phyloP scores from a whole-genome alignment of 2,797 vertebrate species.

The Ctenopoma multispine region DNA sequence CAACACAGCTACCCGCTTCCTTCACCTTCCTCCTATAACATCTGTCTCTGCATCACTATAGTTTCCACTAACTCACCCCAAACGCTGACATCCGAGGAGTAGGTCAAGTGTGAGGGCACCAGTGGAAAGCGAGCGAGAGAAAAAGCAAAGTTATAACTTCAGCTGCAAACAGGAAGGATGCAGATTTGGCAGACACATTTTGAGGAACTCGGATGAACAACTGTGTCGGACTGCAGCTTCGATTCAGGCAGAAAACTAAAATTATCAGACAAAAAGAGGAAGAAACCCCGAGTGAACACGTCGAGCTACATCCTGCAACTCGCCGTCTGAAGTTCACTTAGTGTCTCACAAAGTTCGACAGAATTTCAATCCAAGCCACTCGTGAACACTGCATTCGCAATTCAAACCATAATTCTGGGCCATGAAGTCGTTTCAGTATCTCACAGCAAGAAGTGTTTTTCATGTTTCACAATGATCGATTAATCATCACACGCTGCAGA shows the following conservation, averaged over 20 bases:
- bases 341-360: neutral
- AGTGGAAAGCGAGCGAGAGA: neutral
- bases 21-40: conserved; percentile 11
- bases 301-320: neutral
- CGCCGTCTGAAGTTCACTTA: neutral
- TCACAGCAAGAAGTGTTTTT: no score
- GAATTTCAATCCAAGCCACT: neutral
- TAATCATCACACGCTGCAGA: neutral
- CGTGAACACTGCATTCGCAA: neutral
- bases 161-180: neutral
- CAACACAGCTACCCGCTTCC: conserved; percentile 17
- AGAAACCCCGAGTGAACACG: neutral
- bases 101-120: conserved; percentile 9
- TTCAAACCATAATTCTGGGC: neutral
- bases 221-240: no score
- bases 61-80: conserved; percentile 10
- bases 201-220: neutral
- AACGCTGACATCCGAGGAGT: neutral
- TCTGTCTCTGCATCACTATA: conserved; percentile 12
- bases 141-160: neutral
- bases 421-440: neutral
- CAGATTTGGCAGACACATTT: neutral
- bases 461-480: neutral
- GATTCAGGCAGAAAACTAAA: neutral
- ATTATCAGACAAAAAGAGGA: neutral